Conservation (phyloP, 1,140 invertebrate species). For the Heliconius hermathena region DNA sequence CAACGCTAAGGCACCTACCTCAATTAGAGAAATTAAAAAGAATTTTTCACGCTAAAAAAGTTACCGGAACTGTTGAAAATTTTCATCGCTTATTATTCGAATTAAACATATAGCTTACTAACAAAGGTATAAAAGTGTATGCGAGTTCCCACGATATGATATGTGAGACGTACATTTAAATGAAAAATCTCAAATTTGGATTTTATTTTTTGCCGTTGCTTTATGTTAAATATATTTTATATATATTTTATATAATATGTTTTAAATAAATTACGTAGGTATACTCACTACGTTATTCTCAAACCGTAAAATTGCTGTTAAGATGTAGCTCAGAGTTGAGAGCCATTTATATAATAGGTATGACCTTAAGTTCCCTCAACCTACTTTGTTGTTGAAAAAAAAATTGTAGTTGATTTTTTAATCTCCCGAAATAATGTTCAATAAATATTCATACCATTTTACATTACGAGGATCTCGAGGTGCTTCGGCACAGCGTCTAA, state of each 20-base stretch:
- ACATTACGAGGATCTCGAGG: too few relatives aligned
- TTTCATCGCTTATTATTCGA: slow-evolving; percentile 15
- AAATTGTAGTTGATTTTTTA: too few relatives aligned
- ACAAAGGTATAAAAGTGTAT: neutral
- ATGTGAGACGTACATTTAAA: neutral
- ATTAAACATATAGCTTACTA: neutral
- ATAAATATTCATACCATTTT: too few relatives aligned
- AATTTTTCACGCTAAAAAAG: slow-evolving; percentile 9
- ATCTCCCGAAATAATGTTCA: too few relatives aligned
- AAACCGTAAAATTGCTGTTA: too few relatives aligned
- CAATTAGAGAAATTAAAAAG: slow-evolving; percentile 7
- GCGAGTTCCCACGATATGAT: slow-evolving; percentile 3
- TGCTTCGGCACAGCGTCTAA: too few relatives aligned
- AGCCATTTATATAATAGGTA: too few relatives aligned
- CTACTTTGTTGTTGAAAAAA: too few relatives aligned
- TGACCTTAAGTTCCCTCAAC: too few relatives aligned
- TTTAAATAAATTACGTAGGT: neutral
- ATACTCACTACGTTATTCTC: too few relatives aligned
- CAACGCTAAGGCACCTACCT: neutral
- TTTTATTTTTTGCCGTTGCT: neutral
- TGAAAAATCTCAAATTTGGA: slow-evolving; percentile 1
- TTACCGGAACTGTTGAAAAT: slow-evolving; percentile 20
- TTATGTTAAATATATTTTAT: neutral
- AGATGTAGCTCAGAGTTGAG: too few relatives aligned
- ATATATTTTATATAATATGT: too few relatives aligned